Base-by-base conservation (phyloP, 2,888 invertebrate species). In the Aporophyla nigra region DNA sequence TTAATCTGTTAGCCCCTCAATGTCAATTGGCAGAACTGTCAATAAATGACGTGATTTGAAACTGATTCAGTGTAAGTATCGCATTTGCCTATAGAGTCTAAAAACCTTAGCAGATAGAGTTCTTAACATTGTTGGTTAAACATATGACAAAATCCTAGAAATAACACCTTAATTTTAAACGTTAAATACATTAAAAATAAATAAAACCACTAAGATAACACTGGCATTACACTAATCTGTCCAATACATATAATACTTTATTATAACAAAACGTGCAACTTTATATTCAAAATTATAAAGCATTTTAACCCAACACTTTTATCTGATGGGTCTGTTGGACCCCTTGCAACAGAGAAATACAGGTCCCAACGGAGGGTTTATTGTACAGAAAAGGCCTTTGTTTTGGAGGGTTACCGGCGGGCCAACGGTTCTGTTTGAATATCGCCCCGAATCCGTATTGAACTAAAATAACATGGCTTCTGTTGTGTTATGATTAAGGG, bases 381-480 rank as follows among this genome's bases (percentile, higher is more conserved):
- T 87, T 85, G 83, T 78, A 73, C 78, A 76, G 56, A 54, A 80
- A 85, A 78, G 78, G 78, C 87, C 79, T 87, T 89, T 91, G 89
- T 85, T 80, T 84, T 63, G 70, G 62, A 79, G 81, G 80, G 83
- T 86, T 86, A 86, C 82, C 82, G 83, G 80, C 88, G 81, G 80
- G 74, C 80, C 77, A 58, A 65, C 80, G 78, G 83, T 88, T 89
- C 86, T 91, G 90, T 92, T 89, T 89, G 73, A 88, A 87, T 87
- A 88, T 81, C 59, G 78, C 5, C 33, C 49, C 76, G 53, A 79
- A 86, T 84, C 87, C 49, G 61, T 84, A 78, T 76, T 75, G 75
- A 67, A 65, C 76, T 71, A 56, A 81, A 85, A 76, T 85, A 81
- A 85, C 68, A 84, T 71, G 54, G 68, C 51, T 59, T 65, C 19